phyloP scores from a whole-genome alignment of 2,888 invertebrate species.

The Cheilosia soror region DNA sequence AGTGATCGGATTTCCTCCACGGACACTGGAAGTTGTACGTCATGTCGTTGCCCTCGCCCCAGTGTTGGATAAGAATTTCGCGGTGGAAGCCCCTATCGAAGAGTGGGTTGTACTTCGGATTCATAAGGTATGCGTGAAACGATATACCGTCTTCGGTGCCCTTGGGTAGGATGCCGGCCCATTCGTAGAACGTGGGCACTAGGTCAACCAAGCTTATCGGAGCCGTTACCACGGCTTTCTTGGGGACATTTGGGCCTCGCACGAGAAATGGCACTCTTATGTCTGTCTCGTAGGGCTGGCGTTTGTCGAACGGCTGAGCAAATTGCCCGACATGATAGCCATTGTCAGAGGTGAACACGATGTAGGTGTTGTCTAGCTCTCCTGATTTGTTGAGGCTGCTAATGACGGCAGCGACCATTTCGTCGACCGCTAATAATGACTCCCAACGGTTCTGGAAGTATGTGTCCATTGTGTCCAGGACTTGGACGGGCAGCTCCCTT shows the following conservation, averaged over 20 bases:
- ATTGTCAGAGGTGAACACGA: conserved; percentile 95
- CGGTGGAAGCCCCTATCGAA: conserved; percentile 81
- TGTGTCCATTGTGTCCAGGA: conserved; percentile 87
- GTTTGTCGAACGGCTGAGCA: conserved; percentile 93
- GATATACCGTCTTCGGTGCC: conserved; percentile 87
- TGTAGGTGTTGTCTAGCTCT: conserved; percentile 89
- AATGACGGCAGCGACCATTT: conserved; percentile 89
- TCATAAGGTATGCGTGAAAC: conserved; percentile 81
- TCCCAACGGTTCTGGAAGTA: conserved; percentile 91
- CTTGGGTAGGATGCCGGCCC: conserved; percentile 86
- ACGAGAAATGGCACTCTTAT: conserved; percentile 93
- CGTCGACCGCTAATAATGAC: conserved; percentile 93
- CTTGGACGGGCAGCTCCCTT: conserved; percentile 86
- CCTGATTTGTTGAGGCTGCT: conserved; percentile 85
- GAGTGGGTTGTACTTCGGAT: conserved; percentile 71
- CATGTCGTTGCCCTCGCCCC: conserved; percentile 88
- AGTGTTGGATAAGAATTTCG: conserved; percentile 91
- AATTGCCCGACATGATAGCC: conserved; percentile 97
- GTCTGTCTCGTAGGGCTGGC: conserved; percentile 96
- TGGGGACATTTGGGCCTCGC: conserved; percentile 87
- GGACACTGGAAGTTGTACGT: conserved; percentile 87
- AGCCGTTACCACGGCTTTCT: conserved; percentile 84
- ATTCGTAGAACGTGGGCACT: conserved; percentile 91
- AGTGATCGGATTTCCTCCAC: conserved; percentile 84
- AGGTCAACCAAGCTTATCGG: conserved; percentile 92